Conservation (phyloP, 2,888 invertebrate species). For the Eupithecia insigniata region DNA sequence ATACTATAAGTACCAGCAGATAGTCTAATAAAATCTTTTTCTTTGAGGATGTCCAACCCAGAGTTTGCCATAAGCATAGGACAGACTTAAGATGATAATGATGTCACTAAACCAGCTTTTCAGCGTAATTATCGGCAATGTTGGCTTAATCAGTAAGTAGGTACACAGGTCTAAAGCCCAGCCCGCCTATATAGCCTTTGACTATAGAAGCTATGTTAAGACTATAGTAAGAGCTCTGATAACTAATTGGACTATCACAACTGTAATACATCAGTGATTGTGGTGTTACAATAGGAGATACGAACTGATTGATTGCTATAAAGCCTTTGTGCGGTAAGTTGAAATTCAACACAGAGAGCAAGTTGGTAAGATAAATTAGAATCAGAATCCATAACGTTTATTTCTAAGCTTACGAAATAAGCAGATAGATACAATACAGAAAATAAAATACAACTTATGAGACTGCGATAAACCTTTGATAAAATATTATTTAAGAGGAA, state of each 20-base stretch:
- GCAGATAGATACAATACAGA: background rate
- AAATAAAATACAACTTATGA: background rate
- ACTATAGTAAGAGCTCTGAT: conserved; percentile 26
- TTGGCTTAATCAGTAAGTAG: conserved; percentile 37
- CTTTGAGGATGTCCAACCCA: background rate
- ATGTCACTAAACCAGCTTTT: conserved; percentile 21
- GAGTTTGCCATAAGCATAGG: background rate
- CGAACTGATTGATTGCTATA: background rate
- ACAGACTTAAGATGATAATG: background rate
- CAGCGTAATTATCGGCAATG: conserved; percentile 29
- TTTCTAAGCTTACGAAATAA: background rate
- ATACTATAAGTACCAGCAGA: no score
- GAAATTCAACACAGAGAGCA: background rate
- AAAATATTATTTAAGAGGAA: background rate
- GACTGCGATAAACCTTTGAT: background rate
- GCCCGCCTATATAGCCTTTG: conserved; percentile 41
- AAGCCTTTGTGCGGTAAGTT: background rate
- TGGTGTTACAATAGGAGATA: conserved; percentile 7
- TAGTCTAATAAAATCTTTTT: background rate
- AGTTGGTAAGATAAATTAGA: background rate
- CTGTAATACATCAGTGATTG: background rate
- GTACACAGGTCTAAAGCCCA: conserved; percentile 39
- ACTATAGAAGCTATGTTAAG: conserved; percentile 28
- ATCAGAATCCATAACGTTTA: background rate
- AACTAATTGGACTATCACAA: conserved; percentile 30